These are phyloP conservation scores for Brachyhypopomus occidentalis DNA, from an alignment of 2,113 vertebrate species.

Conservation along the genomic window DNA sequence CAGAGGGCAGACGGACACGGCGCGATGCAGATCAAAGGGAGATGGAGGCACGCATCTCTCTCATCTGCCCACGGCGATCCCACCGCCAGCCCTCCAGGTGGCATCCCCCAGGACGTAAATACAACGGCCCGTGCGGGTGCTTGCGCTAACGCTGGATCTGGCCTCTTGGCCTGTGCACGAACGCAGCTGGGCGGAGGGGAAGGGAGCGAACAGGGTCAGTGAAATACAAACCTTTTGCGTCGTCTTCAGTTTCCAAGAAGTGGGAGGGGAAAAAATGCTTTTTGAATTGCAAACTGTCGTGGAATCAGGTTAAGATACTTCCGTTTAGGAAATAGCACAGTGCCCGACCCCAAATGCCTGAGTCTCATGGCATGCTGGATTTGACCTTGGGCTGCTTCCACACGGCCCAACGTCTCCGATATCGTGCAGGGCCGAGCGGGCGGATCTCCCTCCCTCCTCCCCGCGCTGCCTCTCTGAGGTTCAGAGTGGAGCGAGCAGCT, in stretches of 20 bases:
- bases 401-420: not conserved
- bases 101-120: slow-evolving; percentile 21
- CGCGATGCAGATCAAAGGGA: slow-evolving; percentile 45
- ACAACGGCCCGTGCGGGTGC: not conserved
- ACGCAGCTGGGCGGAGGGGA: not conserved
- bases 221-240: slow-evolving; percentile 17
- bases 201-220: not conserved
- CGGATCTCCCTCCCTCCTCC: not conserved
- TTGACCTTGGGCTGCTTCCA: not conserved
- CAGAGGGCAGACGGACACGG: slow-evolving; percentile 23
- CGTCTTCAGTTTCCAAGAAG: slow-evolving; percentile 2
- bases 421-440: not conserved
- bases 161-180: not conserved
- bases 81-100: slow-evolving; percentile 14
- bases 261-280: not conserved
- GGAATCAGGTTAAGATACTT: too few species aligned
- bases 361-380: not conserved
- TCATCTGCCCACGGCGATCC: slow-evolving; percentile 3
- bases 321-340: not conserved
- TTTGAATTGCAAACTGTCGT: not conserved
- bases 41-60: slow-evolving; percentile 18
- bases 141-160: not conserved
- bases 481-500: too few species aligned
- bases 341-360: not conserved
- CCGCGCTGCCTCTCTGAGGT: not conserved